A percentile compares a stretch with the other conserved stretches of the same genome.
These are phyloP conservation scores for Macrotrachela quadricornifera DNA, from an alignment of 1,140 invertebrate species.

Conservation along the genomic window DNA sequence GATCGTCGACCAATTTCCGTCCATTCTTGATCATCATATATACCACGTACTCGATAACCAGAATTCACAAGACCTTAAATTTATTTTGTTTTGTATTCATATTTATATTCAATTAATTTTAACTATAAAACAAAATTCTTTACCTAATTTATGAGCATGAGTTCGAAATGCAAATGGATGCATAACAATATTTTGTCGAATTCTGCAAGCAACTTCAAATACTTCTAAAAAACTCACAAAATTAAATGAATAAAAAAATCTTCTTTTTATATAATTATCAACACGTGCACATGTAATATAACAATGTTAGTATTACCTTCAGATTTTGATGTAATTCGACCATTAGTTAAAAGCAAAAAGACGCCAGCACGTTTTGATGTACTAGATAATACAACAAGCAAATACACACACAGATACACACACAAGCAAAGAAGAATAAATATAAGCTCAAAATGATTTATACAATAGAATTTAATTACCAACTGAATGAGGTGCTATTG, in stretches of 20 bases:
- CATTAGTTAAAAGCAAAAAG: slow-evolving; percentile 56
- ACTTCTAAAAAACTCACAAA: neutral
- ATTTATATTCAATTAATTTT: too few species aligned
- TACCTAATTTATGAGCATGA: slow-evolving; percentile 27
- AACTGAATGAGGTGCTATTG: neutral
- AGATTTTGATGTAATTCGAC: slow-evolving; percentile 44
- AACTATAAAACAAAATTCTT: neutral
- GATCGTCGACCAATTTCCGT: slow-evolving; percentile 24
- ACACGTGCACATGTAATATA: too few species aligned
- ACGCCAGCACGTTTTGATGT: slow-evolving; percentile 47
- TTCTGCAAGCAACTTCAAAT: slow-evolving; percentile 22
- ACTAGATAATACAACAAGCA: too few species aligned
- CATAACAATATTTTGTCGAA: slow-evolving; percentile 14
- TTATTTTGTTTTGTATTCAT: too few species aligned
- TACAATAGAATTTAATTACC: neutral
- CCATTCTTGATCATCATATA: slow-evolving; percentile 15
- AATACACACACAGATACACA: too few species aligned
- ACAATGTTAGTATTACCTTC: slow-evolving; percentile 21
- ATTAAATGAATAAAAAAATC: neutral
- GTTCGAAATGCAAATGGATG: slow-evolving; percentile 28
- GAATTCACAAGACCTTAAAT: slow-evolving; percentile 7
- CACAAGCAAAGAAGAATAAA: too few species aligned
- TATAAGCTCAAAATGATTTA: too few species aligned
- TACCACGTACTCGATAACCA: slow-evolving; percentile 20
- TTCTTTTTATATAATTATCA: neutral